Base-by-base conservation (phyloP, 2,797 vertebrate genomes). In the Helostoma temminkii region DNA sequence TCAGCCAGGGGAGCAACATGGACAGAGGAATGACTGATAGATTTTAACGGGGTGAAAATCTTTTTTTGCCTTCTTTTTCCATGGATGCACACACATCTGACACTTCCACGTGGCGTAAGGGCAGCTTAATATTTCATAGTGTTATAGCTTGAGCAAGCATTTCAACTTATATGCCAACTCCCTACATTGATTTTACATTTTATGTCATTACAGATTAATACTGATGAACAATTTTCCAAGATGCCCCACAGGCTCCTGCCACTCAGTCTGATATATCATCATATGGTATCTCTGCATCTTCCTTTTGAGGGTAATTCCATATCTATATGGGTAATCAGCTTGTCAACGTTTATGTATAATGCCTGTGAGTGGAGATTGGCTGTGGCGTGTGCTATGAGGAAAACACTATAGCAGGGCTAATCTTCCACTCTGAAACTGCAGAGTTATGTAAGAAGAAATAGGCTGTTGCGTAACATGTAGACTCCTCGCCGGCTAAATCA, bases 381-480 rank as follows among this genome's bases (percentile, higher is more conserved):
- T 53, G 49, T 74, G 73, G 79, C 77, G 79, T 85, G 81, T 71
- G 82, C 71, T 74, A 61, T 49, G 36, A 49, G 76, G 58, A 65
- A 75, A 80, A 71, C 57, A 41, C 77, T 56, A 68, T 30, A 81
- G 80, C 7, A 1, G 56, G 76, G 70, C 84, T 88, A 81, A 89
- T 88, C 89, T 86, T 82, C 82, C 76, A 48, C 73, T 76, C 42
- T 43, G 55, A 71, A 82, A 74, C 81, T 78, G 88, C 86, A 85
- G 83, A 47, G 54, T 90, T 91, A 90, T 34, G 79, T 91, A 91
- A 92, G 84, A 47, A 55, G 50, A 39, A 74, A 75, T 50, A 54
- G 66, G 47, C 49, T 5, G 78, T 91, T 90, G 81, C 84, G 47
- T 91, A 89, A 90, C 78, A 49, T 26, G 59, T 11, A 66, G 77